Conservation (phyloP, 2,888 invertebrate species). For the Drosophila maculinotata region DNA sequence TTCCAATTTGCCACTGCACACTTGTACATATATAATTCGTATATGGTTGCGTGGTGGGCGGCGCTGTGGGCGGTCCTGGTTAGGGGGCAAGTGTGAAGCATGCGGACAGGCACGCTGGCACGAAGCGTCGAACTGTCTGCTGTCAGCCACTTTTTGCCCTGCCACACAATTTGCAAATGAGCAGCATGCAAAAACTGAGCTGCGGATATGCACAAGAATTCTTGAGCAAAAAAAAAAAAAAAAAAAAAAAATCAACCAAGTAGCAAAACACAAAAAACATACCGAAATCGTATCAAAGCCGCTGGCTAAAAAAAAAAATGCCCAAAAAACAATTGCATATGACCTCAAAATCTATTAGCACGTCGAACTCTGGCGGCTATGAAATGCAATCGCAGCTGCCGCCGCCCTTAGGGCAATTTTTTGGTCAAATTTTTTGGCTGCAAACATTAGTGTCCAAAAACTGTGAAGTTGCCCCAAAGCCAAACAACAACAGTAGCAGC, state of each 20-base stretch:
- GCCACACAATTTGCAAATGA: constrained; percentile 69
- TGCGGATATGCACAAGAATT: constrained; percentile 78
- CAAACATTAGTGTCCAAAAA: constrained; percentile 80
- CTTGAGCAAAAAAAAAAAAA: constrained; percentile 62
- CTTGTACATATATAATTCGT: constrained; percentile 7
- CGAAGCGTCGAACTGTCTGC: constrained; percentile 74
- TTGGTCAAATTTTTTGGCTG: constrained; percentile 37
- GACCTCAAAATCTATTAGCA: constrained; percentile 84
- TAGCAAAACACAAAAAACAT: constrained; percentile 26
- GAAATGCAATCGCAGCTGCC: constrained; percentile 67
- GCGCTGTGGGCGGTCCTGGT: constrained; percentile 64
- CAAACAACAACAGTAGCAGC: constrained; percentile 39
- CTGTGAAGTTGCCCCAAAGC: constrained; percentile 78
- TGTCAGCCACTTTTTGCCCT: constrained; percentile 51
- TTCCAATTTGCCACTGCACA: constrained; percentile 54
- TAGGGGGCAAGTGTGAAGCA: constrained; percentile 70
- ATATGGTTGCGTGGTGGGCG: constrained; percentile 18
- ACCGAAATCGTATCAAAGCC: constrained; percentile 66
- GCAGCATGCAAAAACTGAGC: constrained; percentile 60
- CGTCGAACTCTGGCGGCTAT: constrained; percentile 79
- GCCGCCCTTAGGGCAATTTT: constrained; percentile 46
- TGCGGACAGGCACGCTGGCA: constrained; percentile 69
- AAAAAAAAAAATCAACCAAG: constrained; percentile 44
- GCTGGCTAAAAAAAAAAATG: constrained; percentile 31
- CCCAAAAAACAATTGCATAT: constrained; percentile 65